Conservation (phyloP, 2,113 vertebrate species). For the Ctenodactylus gundi region DNA sequence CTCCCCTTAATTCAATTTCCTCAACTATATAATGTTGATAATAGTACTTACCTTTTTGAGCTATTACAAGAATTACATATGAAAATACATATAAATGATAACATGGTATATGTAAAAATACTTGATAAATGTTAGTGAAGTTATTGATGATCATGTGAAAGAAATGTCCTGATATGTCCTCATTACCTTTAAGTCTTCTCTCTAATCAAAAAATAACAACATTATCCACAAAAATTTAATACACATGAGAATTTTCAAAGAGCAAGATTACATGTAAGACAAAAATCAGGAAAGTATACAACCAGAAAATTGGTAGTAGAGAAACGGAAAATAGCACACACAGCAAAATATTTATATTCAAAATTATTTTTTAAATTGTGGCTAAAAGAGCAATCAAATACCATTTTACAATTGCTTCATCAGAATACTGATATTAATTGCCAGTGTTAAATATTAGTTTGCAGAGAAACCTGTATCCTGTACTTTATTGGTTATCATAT, state of each 20-base stretch:
- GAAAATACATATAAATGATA: slow-evolving; percentile 12
- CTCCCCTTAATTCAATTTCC: background rate
- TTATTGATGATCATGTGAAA: background rate
- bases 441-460: background rate
- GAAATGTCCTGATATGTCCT: background rate
- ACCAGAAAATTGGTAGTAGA: background rate
- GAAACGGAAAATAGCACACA: slow-evolving; percentile 35
- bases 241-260: slow-evolving; percentile 24
- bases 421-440: slow-evolving; percentile 11
- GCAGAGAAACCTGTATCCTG: background rate
- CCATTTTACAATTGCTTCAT: slow-evolving; percentile 24
- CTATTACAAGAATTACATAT: background rate
- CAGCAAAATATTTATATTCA: slow-evolving; percentile 25
- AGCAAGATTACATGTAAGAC: slow-evolving; percentile 20
- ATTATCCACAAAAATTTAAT: slow-evolving; percentile 55
- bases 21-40: background rate
- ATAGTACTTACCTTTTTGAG: background rate
- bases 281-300: slow-evolving; percentile 48
- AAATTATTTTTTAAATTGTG: slow-evolving; percentile 37
- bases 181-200: background rate
- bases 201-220: slow-evolving; percentile 29
- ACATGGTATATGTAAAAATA: background rate
- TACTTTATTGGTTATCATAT: background rate
- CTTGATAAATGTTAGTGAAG: background rate
- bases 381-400: slow-evolving; percentile 9